Base-by-base conservation (phyloP, 2,888 invertebrate genomes). In the Eilema griseolum region DNA sequence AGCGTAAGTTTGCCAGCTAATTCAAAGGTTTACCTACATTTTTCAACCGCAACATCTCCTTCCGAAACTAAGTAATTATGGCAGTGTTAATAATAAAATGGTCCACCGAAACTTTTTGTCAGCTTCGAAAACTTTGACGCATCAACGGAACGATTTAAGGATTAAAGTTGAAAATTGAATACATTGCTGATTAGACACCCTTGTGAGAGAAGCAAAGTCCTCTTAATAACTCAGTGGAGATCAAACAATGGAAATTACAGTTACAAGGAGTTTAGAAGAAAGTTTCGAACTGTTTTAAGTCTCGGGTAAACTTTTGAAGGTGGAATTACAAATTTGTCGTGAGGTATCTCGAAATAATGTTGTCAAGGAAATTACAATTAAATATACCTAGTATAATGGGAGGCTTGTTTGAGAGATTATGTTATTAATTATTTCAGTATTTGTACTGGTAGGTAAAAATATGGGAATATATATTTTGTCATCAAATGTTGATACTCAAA, bases 161-260 rank as follows among this genome's bases (percentile, higher is more conserved):
- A 73, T 72, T 68, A 61, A 75, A 73, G 68, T 74, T 76, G 73
- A 71, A 72, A 75, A 72, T 69, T 72, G 70, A 71, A 75, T 78
- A 78, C 71, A 75, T 67, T 70, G 64, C 67, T 74, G 76, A 79
- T 80, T 72, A 72, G 61, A 71, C 62, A 71, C 56, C 57, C 71
- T 75, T 70, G 71, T 66, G 57, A 20, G 14, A 33, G 10, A 3
- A 33, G 60, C 26, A 24, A 70, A 66, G 31, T 61, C 37, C 33
- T 28, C 52, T 61, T 24, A 69, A 66, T 56, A 63, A 52, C 3
- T 31, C 52, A 11, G 26, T 61, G 65, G 65, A 61, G 60, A 74
- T 57, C 69, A 56, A 66, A 65, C 63, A 60, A 28, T 59, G 60
- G 64, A n/a, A 67, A 63, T 70, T 70, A 70, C 63, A 20, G 56